Evolutionary conservation across 2,888 invertebrate genomes (phyloP).

Genomic region (Synanthedon vespiformis): DNA sequence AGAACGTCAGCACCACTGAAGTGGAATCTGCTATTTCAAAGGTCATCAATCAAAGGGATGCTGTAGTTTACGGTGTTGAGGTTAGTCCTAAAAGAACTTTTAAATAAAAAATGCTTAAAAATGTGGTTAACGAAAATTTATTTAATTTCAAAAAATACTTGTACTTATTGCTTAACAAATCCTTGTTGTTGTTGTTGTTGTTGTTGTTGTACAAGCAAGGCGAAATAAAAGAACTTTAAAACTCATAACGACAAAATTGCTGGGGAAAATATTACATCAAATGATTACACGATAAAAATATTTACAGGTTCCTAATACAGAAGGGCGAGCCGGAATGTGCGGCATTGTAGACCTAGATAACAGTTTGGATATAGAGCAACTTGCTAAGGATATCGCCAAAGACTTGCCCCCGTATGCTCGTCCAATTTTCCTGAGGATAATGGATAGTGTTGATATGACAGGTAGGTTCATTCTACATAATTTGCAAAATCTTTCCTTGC

Average conservation of each 20-base stretch:
- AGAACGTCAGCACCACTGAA: conserved; percentile 98
- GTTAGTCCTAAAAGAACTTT: conserved; percentile 40
- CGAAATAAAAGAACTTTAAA: too few species aligned
- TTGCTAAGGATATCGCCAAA: conserved; percentile 75
- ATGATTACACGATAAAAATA: background rate
- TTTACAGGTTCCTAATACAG: conserved; percentile 75
- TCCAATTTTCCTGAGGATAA: conserved; percentile 89
- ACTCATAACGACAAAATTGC: too few species aligned
- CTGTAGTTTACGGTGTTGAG: conserved; percentile 95
- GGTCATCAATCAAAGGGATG: conserved; percentile 86
- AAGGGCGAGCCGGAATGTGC: conserved; percentile 97
- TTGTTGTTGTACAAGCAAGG: background rate
- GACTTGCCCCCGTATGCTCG: conserved; percentile 90
- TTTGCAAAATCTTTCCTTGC: background rate
- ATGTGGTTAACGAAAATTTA: too few species aligned
- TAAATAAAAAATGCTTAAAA: too few species aligned
- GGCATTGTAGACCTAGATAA: conserved; percentile 86
- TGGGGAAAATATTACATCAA: too few species aligned
- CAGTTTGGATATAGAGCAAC: conserved; percentile 73
- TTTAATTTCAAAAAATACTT: too few species aligned
- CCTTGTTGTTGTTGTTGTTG: background rate
- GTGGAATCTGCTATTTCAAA: conserved; percentile 94
- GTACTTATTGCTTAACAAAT: background rate
- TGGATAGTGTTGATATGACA: conserved; percentile 90
- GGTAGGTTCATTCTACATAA: conserved; percentile 67